These are phyloP conservation scores for Rhinoptilus africanus DNA, from an alignment of 2,113 vertebrate species.

Conservation along the genomic window DNA sequence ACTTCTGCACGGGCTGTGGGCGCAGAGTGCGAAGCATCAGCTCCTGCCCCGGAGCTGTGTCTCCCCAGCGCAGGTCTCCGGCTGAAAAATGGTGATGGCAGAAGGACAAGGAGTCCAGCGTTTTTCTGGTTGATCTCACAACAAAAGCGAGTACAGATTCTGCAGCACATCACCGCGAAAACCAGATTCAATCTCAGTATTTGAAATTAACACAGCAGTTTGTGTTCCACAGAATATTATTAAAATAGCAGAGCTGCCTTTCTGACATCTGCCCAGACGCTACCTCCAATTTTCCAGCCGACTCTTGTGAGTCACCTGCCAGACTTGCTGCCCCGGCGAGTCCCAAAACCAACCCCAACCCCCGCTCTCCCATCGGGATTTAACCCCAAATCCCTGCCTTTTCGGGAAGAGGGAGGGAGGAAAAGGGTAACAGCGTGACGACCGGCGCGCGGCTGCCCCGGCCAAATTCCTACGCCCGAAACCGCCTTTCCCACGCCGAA, in stretches of 20 bases:
- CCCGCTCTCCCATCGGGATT: background rate
- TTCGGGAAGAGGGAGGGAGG: no score
- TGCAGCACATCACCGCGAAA: background rate
- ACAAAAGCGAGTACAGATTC: background rate
- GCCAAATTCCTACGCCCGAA: background rate
- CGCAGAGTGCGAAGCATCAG: rapidly evolving
- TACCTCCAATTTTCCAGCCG: background rate
- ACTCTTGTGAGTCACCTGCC: background rate
- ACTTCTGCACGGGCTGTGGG: background rate
- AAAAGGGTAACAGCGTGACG: no score
- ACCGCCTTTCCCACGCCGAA: background rate
- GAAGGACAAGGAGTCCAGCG: background rate
- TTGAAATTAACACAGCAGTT: background rate
- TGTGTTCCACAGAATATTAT: background rate
- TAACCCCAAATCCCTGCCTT: background rate
- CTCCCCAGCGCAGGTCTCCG: background rate
- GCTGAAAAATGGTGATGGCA: background rate
- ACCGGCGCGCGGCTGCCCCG: no score
- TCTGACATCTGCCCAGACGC: background rate
- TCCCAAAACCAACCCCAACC: background rate
- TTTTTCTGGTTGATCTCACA: background rate
- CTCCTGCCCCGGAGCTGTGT: background rate
- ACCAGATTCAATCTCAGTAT: background rate
- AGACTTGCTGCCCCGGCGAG: background rate
- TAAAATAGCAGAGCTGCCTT: background rate